Evolutionary conservation across 2,888 invertebrate genomes (phyloP).

Genomic region (Priocnemis perturbator): DNA sequence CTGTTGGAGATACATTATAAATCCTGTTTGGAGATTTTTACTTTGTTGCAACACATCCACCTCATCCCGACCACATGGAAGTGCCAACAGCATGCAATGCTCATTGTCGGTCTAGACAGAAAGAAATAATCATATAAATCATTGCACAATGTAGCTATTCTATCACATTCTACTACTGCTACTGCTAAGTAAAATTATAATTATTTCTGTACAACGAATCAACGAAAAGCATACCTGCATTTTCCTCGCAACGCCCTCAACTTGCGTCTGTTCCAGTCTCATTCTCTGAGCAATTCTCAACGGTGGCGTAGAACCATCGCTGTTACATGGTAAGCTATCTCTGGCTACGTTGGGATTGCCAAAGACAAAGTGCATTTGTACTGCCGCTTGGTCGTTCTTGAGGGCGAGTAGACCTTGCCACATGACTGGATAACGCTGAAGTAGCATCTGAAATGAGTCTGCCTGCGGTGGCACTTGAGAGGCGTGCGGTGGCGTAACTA

Average conservation of each 20-base stretch:
- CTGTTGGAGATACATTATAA: constrained; percentile 96
- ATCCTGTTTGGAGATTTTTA: constrained; percentile 91
- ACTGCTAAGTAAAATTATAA: too few species aligned
- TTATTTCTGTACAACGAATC: too few species aligned
- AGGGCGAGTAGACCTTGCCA: constrained; percentile 97
- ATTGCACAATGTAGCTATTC: too few species aligned
- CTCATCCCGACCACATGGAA: constrained; percentile 96
- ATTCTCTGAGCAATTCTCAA: constrained; percentile 97
- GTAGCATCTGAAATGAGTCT: constrained; percentile 87
- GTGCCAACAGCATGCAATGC: constrained; percentile 95
- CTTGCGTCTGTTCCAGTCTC: constrained; percentile 95
- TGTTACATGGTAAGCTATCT: constrained; percentile 89
- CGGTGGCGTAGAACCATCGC: constrained; percentile 89
- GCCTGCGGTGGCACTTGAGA: constrained; percentile 89
- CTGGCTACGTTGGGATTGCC: constrained; percentile 94
- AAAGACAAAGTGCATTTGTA: constrained; percentile 99
- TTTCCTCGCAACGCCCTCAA: constrained; percentile 96
- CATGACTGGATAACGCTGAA: constrained; percentile 96
- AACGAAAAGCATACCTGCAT: constrained; percentile 87
- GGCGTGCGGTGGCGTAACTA: constrained; percentile 78
- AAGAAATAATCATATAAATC: background rate
- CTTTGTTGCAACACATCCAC: constrained; percentile 96
- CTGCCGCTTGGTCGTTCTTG: constrained; percentile 97
- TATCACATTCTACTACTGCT: too few species aligned
- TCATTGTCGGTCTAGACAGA: constrained; percentile 90